Evolutionary conservation across 2,888 invertebrate species (phyloP), one percentile per base, ranked within the genome.

Genomic region (Eilema sororculum): DNA sequence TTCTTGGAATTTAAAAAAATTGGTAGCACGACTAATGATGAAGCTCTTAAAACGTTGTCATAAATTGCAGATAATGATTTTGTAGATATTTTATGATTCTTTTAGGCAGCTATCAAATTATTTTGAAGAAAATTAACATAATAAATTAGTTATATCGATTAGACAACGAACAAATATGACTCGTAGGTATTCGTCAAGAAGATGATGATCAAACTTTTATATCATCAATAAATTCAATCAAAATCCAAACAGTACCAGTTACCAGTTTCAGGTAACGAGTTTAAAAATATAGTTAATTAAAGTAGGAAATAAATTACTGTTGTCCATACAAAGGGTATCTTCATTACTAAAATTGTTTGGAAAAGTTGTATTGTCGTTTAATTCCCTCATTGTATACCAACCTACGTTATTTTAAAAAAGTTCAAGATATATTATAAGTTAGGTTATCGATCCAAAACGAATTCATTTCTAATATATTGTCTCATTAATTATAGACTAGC

Each of bases 401-500:
- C 28, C 28, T 33, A 37, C 33, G 74, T 73, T 66, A 76, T 78
- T 79, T 78, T 78, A 52, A 82, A 86, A 82, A 85, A 84, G 76
- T 77, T 74, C 63, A 74, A 83, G 83, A 87, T 86, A 87, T 86
- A 88, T 87, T 83, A 72, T 86, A 81, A 82, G 83, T 83, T 84
- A 83, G 81, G 82, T 83, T 85, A 87, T 84, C 86, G 87, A 89
- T 85, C 89, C 88, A 85, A 89, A 90, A 90, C 89, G 89, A 90
- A 91, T 90, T 87, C 82, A 83, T 85, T 87, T 84, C 84, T 89
- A 90, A 91, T 90, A 89, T 90, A 89, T 89, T 84, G 87, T 85
- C 86, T 90, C 91, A 91, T 91, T 91, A 91, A 90, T 91, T 88
- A 91, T 84, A 86, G 86, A 85, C 83, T 83, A 84, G 80, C 82